Evolutionary conservation across 2,797 vertebrate species (phyloP).

Genomic region (Neomorphus geoffroyi): DNA sequence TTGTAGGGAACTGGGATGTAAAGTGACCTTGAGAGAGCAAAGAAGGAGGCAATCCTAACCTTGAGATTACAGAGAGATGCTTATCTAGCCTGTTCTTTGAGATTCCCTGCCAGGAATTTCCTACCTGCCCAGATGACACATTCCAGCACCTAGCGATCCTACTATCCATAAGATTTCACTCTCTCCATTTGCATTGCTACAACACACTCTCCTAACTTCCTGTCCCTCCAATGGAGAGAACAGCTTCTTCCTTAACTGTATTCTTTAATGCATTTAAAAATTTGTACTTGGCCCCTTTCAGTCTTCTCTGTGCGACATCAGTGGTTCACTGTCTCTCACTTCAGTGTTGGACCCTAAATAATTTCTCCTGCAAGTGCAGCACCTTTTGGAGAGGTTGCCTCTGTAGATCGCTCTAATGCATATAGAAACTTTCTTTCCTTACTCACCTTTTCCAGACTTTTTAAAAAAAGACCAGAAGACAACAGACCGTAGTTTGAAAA

Average conservation of each 20-base stretch:
- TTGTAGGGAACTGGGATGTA: neutral
- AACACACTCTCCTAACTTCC: neutral
- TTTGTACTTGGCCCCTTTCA: neutral
- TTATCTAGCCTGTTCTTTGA: slow-evolving; percentile 15
- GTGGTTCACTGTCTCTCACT: neutral
- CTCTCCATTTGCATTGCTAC: neutral
- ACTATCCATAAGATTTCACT: neutral
- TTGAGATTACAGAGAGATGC: neutral
- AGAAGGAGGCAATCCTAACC: neutral
- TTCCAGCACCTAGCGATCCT: neutral
- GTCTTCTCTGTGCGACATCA: neutral
- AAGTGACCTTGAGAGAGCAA: neutral
- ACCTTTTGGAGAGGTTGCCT: rapidly evolving
- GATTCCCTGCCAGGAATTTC: neutral
- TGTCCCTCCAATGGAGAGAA: neutral
- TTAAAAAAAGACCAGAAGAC: neutral
- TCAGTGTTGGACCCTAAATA: neutral
- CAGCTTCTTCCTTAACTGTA: neutral
- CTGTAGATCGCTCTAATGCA: neutral
- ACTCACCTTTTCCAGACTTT: neutral
- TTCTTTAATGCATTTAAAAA: neutral
- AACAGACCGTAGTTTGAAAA: neutral
- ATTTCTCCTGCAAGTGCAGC: neutral
- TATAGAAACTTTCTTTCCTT: neutral
- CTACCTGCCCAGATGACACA: neutral